Conservation (phyloP, 2,113 vertebrate genomes). For the Gallinago jamesoni region DNA sequence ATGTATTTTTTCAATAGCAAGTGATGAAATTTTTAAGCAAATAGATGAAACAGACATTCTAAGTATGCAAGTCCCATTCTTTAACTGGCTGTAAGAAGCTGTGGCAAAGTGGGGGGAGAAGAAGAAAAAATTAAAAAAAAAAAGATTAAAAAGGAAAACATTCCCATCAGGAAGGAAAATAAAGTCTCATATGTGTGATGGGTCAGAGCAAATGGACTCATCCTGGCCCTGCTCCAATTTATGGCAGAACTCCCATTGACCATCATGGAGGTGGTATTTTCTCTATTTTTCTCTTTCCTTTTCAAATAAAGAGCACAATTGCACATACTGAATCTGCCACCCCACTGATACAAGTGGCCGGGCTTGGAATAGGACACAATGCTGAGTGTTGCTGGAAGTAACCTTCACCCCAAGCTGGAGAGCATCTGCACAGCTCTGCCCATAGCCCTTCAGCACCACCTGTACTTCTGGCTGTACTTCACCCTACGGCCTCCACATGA, state of each 20-base stretch:
- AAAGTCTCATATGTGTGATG: neutral
- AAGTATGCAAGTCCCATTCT: neutral
- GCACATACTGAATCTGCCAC: neutral
- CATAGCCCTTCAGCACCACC: accelerated
- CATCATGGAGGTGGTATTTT: neutral
- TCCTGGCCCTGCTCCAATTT: neutral
- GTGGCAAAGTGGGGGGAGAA: neutral
- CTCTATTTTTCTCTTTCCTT: neutral
- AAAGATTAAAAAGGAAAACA: neutral
- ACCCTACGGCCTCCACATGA: neutral
- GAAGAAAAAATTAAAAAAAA: neutral
- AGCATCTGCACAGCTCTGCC: neutral
- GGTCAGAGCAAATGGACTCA: neutral
- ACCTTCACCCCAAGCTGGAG: neutral
- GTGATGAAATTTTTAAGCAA: neutral
- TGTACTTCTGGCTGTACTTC: neutral
- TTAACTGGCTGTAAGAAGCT: neutral
- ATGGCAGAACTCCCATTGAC: neutral
- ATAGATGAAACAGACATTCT: neutral
- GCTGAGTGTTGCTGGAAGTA: neutral
- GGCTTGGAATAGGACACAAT: neutral
- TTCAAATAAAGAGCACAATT: neutral
- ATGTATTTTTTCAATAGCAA: neutral
- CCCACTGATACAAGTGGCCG: neutral
- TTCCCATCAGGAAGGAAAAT: neutral